Evolutionary conservation across 2,888 invertebrate genomes (phyloP), one percentile per base, ranked within the genome.

Genomic region (Lottia gigantea): DNA sequence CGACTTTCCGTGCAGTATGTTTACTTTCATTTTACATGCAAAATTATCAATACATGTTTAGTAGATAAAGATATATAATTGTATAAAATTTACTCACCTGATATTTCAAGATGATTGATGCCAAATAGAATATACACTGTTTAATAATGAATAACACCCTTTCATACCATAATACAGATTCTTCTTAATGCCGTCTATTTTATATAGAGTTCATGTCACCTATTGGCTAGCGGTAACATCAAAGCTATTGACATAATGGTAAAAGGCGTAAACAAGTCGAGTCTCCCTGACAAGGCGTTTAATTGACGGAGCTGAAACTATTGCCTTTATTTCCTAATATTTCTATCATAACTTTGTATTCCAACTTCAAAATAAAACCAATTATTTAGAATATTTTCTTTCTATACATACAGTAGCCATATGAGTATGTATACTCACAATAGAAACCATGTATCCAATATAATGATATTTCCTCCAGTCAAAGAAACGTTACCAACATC

Each of bases 161-260:
- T 40, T 40, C 40, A 40, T 40, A 40, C 40, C 40, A 40, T 40
- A 40, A 40, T 40, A 40, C 40, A 40, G 40, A 40, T 40, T 40
- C 40, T 40, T 40, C 40, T 40, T 55, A 23, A 55, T 55, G 55
- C 55, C 55, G 55, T 23, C 55, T 55, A 55, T 55, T 23, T 55
- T 23, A 23, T 23, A 55, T 11, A 55, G 55, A 23, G 19, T 55
- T 55, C 55, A 55, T 55, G 69, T 72, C 69, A 72, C 63, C 66
- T 69, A 72, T 72, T 72, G 72, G 72, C 72, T 72, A 69, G 72
- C 72, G 72, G 72, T 61, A 69, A 66, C 66, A 63, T 72, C 72
- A 72, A 72, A 72, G 68, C 19, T 69, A 69, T 72, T 69, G 68
- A 69, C 72, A 69, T 72, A 72, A 72, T 72, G 55, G 55, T 55